Percentiles rank a stretch among this genome's conserved stretches.
These are phyloP conservation scores for Laticauda colubrina DNA, from an alignment of 2,113 vertebrate genomes.

Conservation along the genomic window DNA sequence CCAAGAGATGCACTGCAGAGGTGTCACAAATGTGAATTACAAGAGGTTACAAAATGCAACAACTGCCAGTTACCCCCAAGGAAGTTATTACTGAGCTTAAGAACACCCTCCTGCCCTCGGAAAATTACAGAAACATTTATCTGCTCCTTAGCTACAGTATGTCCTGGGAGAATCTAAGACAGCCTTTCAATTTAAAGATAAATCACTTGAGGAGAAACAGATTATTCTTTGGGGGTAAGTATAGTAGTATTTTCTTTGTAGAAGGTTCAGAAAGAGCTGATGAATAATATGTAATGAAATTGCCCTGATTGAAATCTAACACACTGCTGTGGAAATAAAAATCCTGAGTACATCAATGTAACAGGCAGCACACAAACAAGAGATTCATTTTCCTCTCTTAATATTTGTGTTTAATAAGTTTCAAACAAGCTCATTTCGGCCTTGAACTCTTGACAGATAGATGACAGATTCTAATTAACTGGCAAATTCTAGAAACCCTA, in stretches of 20 bases:
- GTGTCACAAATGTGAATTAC: neutral
- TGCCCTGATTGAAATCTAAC: neutral
- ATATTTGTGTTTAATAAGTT: slow-evolving; percentile 29
- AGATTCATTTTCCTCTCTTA: neutral
- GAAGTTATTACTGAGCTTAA: neutral
- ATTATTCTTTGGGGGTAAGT: neutral
- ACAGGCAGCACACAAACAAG: neutral
- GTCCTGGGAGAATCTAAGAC: neutral
- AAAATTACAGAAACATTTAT: neutral
- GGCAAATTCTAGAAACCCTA: slow-evolving; percentile 13
- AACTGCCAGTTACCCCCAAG: neutral
- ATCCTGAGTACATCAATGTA: neutral
- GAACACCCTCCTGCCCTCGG: neutral
- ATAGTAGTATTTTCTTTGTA: slow-evolving; percentile 5
- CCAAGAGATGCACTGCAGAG: neutral
- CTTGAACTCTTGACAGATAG: neutral
- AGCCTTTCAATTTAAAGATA: neutral
- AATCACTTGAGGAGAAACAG: neutral
- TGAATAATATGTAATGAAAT: neutral
- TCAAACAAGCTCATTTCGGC: neutral
- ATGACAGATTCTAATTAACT: neutral
- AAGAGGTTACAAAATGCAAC: neutral
- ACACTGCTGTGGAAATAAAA: neutral
- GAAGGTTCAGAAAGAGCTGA: slow-evolving; percentile 8
- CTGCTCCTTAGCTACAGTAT: neutral